phyloP scores from a whole-genome alignment of 2,113 vertebrate genomes.

The Pampusana beccarii region DNA sequence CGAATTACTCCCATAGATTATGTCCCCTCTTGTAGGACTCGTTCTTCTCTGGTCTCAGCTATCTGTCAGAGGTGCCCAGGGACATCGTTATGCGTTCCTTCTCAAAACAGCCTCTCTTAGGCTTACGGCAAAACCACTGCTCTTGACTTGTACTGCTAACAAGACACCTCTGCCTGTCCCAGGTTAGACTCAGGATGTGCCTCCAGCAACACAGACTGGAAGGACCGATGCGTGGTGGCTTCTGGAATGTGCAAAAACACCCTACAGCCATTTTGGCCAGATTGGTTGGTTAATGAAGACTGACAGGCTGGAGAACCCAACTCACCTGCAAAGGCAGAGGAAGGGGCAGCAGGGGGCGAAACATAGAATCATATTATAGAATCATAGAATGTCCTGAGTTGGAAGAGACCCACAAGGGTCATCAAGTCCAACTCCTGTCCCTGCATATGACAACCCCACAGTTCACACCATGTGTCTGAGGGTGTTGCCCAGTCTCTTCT shows the following conservation, averaged over 20 bases:
- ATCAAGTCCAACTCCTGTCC: too few relatives aligned
- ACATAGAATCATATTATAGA: neutral
- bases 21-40: neutral
- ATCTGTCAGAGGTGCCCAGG: neutral
- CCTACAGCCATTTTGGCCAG: neutral
- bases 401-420: too few relatives aligned
- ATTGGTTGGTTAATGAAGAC: neutral
- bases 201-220: neutral
- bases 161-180: neutral
- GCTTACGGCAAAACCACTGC: neutral
- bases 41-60: neutral
- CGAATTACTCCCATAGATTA: neutral
- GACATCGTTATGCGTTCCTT: neutral
- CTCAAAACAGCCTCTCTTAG: neutral
- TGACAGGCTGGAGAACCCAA: neutral
- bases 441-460: too few relatives aligned
- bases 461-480: too few relatives aligned
- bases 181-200: neutral
- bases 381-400: too few relatives aligned
- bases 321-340: neutral
- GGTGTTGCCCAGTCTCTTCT: too few relatives aligned
- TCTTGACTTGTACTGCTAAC: neutral
- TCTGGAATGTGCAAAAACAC: neutral
- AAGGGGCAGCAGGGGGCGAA: neutral
- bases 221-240: accelerated